A percentile compares a stretch with the other conserved stretches of the same genome.
Conservation (phyloP, 2,113 vertebrate genomes). For the Rhodinocichla rosea region DNA sequence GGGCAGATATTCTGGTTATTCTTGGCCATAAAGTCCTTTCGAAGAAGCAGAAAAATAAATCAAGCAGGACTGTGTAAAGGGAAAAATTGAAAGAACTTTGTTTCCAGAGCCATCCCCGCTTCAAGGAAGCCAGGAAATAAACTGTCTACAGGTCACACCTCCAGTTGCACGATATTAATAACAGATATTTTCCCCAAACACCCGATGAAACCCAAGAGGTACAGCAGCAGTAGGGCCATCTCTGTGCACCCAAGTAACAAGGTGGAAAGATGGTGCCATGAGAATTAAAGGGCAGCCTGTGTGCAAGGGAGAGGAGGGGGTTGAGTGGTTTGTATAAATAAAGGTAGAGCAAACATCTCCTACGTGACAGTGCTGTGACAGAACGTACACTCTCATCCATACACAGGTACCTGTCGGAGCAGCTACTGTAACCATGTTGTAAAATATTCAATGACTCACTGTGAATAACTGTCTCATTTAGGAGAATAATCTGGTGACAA, state of each 20-base stretch:
- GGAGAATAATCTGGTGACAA: constrained; percentile 34
- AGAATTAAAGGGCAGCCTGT: not conserved
- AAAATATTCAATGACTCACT: constrained; percentile 44
- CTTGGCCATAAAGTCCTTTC: not conserved
- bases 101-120: not conserved
- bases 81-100: not conserved
- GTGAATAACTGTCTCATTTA: constrained; percentile 43
- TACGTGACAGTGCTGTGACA: constrained; percentile 25
- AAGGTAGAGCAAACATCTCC: constrained; percentile 32
- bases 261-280: accelerated
- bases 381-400: constrained; percentile 22
- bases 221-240: not conserved
- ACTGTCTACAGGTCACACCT: not conserved
- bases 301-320: not conserved
- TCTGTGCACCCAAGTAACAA: not conserved
- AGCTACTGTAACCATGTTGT: constrained; percentile 12
- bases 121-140: not conserved
- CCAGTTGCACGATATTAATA: not conserved
- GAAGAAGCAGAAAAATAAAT: not conserved
- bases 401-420: constrained; percentile 29
- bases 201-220: not conserved
- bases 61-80: not conserved
- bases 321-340: constrained; percentile 50
- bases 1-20: not conserved
- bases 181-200: not conserved